Conservation (phyloP, 2,113 vertebrate species). For the Eulacestoma nigropectus region DNA sequence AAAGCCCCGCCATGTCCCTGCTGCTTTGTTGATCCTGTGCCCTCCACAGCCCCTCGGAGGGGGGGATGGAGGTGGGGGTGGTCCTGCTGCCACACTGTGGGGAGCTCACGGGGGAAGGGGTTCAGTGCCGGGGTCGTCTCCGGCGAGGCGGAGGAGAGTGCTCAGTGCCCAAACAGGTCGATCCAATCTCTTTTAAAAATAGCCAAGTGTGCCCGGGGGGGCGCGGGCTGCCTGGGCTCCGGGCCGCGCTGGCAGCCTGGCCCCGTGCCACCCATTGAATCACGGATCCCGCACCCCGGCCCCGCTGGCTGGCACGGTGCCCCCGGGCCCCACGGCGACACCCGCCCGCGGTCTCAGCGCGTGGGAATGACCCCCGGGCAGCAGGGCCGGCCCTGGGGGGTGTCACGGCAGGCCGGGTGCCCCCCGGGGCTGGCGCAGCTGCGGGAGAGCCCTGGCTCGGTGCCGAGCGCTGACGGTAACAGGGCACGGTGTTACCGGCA, state of each 20-base stretch:
- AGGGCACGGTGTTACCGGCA: conserved; percentile 22
- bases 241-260: not conserved
- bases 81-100: not conserved
- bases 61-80: too few species aligned
- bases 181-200: not conserved
- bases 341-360: not conserved
- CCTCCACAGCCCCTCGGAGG: too few species aligned
- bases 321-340: not conserved
- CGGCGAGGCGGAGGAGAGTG: rapidly evolving
- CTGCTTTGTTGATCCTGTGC: too few species aligned
- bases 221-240: not conserved
- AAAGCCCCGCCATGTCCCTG: rapidly evolving
- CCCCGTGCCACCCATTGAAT: conserved; percentile 24
- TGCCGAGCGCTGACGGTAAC: conserved; percentile 12
- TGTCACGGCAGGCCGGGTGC: not conserved
- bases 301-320: not conserved
- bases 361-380: not conserved
- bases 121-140: not conserved
- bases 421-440: not conserved
- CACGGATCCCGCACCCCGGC: not conserved
- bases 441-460: not conserved
- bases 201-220: not conserved
- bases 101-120: not conserved
- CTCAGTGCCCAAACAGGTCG: not conserved
- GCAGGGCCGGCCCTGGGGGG: not conserved